Evolutionary conservation across 2,113 vertebrate species (phyloP).

Genomic region (Notarius quadriscutis): DNA sequence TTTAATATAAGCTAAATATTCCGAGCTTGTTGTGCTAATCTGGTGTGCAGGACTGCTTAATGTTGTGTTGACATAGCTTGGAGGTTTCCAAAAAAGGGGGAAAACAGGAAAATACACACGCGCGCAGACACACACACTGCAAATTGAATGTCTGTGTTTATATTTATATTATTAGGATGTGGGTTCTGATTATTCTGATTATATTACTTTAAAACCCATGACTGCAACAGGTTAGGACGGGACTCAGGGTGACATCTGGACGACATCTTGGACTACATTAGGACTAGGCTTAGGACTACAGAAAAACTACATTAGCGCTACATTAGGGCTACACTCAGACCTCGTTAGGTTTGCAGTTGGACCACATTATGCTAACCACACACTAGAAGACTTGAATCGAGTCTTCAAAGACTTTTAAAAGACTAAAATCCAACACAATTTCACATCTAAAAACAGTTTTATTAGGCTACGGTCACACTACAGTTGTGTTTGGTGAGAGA

Average conservation of each 20-base stretch:
- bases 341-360: background rate
- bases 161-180: background rate
- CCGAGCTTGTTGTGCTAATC: background rate
- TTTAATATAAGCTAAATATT: constrained; percentile 8
- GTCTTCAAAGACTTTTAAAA: no score
- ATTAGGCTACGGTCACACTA: no score
- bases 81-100: background rate
- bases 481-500: constrained; percentile 80
- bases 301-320: background rate
- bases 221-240: background rate
- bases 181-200: background rate
- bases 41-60: background rate
- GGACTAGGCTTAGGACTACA: no score
- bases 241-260: background rate
- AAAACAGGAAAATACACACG: background rate
- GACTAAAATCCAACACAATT: no score
- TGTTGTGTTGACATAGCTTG: background rate
- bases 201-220: background rate
- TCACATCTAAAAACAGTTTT: no score
- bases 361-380: background rate
- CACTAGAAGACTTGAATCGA: no score
- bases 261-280: background rate
- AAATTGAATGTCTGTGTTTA: background rate
- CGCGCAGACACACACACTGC: background rate
- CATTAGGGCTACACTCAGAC: background rate